A percentile compares a stretch with the other conserved stretches of the same genome.
These are phyloP conservation scores for Drosophila suzukii DNA, from an alignment of 1,140 invertebrate genomes.

Conservation along the genomic window DNA sequence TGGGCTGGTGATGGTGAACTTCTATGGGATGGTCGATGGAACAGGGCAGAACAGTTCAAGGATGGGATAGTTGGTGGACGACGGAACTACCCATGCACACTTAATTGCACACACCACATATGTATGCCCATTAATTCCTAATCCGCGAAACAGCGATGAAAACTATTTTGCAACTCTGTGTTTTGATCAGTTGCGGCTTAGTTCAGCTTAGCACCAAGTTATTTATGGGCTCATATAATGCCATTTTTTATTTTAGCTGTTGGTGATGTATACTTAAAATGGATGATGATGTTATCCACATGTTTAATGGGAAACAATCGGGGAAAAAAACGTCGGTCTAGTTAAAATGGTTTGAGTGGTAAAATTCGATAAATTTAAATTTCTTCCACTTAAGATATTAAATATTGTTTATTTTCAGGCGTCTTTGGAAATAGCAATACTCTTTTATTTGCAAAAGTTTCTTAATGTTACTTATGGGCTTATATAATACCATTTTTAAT, in stretches of 20 bases:
- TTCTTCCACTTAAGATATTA: no score
- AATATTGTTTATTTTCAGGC: no score
- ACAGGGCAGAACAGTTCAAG: not conserved
- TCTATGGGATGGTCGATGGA: not conserved
- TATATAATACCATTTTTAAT: no score
- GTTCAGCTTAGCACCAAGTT: not conserved
- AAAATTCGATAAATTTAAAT: no score
- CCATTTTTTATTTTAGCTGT: no score
- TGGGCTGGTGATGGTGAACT: not conserved
- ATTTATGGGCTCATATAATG: not conserved
- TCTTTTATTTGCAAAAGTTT: no score
- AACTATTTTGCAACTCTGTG: constrained; percentile 9
- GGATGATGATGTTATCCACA: no score
- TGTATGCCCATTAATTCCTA: not conserved
- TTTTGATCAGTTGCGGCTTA: not conserved
- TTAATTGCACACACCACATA: constrained; percentile 12
- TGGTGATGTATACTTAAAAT: not conserved
- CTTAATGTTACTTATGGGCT: no score
- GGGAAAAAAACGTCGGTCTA: no score
- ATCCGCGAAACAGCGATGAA: constrained; percentile 2
- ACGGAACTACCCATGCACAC: constrained; percentile 1
- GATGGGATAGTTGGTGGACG: constrained; percentile 21
- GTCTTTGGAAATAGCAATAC: no score
- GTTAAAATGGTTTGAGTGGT: no score
- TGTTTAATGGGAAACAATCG: no score